Evolutionary conservation across 2,888 invertebrate species (phyloP).

Genomic region (Cataglyphis altisquamis): DNA sequence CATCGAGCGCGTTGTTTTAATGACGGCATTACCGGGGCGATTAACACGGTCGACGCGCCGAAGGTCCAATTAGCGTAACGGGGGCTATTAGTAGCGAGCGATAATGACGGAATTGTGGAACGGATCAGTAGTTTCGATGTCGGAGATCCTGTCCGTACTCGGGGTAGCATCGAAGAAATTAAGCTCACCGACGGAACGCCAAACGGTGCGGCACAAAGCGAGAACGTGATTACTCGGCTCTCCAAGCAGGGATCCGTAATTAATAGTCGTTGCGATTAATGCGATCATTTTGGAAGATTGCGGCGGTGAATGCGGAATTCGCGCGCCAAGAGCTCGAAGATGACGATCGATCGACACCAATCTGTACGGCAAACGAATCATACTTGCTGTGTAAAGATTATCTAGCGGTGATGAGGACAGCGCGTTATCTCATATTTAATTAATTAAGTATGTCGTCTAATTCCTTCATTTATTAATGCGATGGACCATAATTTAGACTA

Average conservation of each 20-base stretch:
- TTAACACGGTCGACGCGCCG: slow-evolving; percentile 52
- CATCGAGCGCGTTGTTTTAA: slow-evolving; percentile 55
- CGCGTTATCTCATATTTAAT: slow-evolving; percentile 7
- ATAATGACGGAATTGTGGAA: slow-evolving; percentile 62
- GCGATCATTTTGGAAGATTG: slow-evolving; percentile 55
- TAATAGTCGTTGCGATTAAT: slow-evolving; percentile 62
- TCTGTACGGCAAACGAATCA: slow-evolving; percentile 12
- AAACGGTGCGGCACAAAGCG: slow-evolving; percentile 55
- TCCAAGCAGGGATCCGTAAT: slow-evolving; percentile 46
- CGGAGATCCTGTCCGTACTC: slow-evolving; percentile 35
- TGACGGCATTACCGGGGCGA: slow-evolving; percentile 53
- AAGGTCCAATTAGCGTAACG: slow-evolving; percentile 61
- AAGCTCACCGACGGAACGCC: slow-evolving; percentile 54
- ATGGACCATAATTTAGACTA: not conserved
- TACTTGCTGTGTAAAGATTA: slow-evolving; percentile 19
- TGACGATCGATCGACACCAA: slow-evolving; percentile 25
- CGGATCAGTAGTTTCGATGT: slow-evolving; percentile 40
- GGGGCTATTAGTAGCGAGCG: slow-evolving; percentile 58
- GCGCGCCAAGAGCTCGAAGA: slow-evolving; percentile 24
- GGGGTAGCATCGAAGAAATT: slow-evolving; percentile 59
- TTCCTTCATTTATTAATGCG: slow-evolving; percentile 3
- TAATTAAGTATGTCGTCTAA: slow-evolving; percentile 23
- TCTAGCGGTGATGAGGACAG: not conserved
- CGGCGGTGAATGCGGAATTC: slow-evolving; percentile 23
- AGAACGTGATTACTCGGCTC: slow-evolving; percentile 53